Conservation (phyloP, 2,113 vertebrate genomes). For the Perccottus glenii region DNA sequence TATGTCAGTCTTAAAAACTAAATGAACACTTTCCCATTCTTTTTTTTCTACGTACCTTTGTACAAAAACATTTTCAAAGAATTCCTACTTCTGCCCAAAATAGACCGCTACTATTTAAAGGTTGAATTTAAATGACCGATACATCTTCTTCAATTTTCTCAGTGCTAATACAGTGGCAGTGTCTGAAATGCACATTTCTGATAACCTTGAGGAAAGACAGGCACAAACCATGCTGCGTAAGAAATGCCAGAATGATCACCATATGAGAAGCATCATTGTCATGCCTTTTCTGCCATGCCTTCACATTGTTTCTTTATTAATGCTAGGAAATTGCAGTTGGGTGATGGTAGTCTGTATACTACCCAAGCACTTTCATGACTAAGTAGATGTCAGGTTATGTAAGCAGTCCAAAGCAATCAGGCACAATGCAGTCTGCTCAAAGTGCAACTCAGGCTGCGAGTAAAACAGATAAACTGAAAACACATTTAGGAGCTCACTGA, state of each 20-base stretch:
- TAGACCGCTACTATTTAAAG: too few species aligned
- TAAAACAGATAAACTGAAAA: conserved; percentile 56
- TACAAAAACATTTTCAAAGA: too few species aligned
- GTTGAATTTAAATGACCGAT: too few species aligned
- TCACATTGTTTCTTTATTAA: conserved; percentile 67
- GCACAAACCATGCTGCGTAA: conserved; percentile 45
- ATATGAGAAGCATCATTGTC: conserved; percentile 65
- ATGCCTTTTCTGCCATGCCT: conserved; percentile 70
- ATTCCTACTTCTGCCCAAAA: too few species aligned
- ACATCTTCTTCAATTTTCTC: too few species aligned
- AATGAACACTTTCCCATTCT: too few species aligned
- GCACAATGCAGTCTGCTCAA: conserved; percentile 71
- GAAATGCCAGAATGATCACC: conserved; percentile 62
- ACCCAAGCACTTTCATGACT: conserved; percentile 37
- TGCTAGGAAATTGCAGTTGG: too few species aligned
- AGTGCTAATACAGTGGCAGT: conserved; percentile 46
- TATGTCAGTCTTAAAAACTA: too few species aligned
- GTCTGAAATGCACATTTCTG: conserved; percentile 53
- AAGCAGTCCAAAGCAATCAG: conserved; percentile 65
- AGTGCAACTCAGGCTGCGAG: conserved; percentile 52
- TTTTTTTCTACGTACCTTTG: too few species aligned
- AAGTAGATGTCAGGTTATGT: conserved; percentile 34
- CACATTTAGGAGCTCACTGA: conserved; percentile 56
- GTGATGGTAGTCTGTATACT: conserved; percentile 75
- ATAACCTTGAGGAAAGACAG: conserved; percentile 52